phyloP scores from a whole-genome alignment of 1,140 invertebrate genomes.

The Aphelenchoides besseyi region DNA sequence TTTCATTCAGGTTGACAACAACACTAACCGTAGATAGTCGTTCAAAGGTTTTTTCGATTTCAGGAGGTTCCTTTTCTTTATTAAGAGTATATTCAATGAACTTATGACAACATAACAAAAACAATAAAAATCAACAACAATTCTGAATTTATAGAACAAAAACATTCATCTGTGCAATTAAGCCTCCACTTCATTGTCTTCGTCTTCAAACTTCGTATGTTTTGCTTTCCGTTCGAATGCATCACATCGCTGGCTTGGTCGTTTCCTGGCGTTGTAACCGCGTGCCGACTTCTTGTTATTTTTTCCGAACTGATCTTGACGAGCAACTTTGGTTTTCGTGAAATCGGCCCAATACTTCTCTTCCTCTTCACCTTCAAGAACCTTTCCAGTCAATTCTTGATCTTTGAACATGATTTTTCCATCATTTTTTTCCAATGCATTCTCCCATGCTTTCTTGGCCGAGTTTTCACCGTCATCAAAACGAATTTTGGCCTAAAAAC shows the following conservation, averaged over 20 bases:
- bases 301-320: neutral
- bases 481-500: slow-evolving; percentile 73
- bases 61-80: no score
- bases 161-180: no score
- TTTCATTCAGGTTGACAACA: no score
- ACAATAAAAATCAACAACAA: no score
- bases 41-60: no score
- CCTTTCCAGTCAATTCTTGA: slow-evolving; percentile 70
- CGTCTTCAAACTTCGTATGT: slow-evolving; percentile 1
- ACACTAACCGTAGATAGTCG: no score
- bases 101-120: no score
- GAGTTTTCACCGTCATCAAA: slow-evolving; percentile 71
- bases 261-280: neutral
- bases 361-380: slow-evolving; percentile 75
- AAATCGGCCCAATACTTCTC: slow-evolving; percentile 61
- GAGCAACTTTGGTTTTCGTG: slow-evolving; percentile 24
- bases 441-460: slow-evolving; percentile 70
- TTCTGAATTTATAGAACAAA: no score
- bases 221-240: neutral
- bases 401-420: slow-evolving; percentile 69
- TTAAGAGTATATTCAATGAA: no score
- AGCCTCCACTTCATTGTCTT: neutral
- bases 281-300: neutral
- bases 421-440: slow-evolving; percentile 64
- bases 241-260: neutral